Evolutionary conservation across 2,113 vertebrate species (phyloP).

Genomic region (Pongo pygmaeus): DNA sequence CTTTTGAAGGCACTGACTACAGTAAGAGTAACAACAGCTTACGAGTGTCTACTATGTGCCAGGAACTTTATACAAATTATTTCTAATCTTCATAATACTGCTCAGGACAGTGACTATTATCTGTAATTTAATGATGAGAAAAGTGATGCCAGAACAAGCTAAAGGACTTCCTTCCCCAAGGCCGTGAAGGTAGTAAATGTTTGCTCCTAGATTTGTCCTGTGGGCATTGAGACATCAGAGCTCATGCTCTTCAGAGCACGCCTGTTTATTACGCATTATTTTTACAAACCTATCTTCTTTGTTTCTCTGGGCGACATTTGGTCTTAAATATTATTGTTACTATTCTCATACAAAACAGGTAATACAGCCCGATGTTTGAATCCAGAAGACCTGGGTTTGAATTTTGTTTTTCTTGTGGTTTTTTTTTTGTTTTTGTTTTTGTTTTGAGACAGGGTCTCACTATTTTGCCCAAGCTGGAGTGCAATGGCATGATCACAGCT

Average conservation of each 20-base stretch:
- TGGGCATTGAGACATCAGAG: neutral
- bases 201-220: neutral
- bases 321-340: neutral
- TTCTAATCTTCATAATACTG: neutral
- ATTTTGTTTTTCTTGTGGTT: neutral
- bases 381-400: constrained; percentile 14
- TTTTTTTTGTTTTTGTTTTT: no score
- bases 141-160: neutral
- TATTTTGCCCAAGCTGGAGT: no score
- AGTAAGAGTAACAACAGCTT: neutral
- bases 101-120: neutral
- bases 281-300: neutral
- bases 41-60: neutral
- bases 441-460: no score
- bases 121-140: neutral
- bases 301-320: neutral
- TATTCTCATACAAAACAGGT: neutral
- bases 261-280: neutral
- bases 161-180: neutral
- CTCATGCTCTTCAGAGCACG: neutral
- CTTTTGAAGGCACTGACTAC: neutral
- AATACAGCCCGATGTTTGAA: neutral
- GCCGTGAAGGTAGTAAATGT: neutral
- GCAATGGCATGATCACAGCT: no score
- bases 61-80: neutral